Evolutionary conservation across 2,888 invertebrate species (phyloP).

Genomic region (Hirtodrosophila cameraria): DNA sequence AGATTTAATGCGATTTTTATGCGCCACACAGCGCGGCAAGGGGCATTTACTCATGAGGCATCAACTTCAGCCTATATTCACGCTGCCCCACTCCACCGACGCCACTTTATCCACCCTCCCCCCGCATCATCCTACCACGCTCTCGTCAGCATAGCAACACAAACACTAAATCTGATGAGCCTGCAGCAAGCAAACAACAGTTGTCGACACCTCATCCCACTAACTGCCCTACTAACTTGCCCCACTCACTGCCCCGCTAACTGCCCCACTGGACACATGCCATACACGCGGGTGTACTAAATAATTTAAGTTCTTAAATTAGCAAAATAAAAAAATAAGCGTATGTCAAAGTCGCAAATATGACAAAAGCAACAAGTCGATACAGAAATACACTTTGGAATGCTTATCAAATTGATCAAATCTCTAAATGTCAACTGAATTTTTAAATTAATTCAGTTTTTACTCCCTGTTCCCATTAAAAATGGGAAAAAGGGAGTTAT

Average conservation of each 20-base stretch:
- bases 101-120: background rate
- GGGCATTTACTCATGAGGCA: background rate
- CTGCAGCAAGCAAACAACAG: conserved; percentile 13
- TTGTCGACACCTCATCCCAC: background rate
- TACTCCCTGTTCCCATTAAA: no score
- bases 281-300: conserved; percentile 39
- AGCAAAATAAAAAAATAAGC: background rate
- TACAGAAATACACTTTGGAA: background rate
- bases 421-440: no score
- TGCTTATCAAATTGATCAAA: no score
- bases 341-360: no score
- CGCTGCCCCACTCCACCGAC: background rate
- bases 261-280: background rate
- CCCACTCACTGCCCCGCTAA: conserved; percentile 11
- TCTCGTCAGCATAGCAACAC: conserved; percentile 5
- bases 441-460: no score
- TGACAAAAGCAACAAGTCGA: background rate
- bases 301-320: conserved; percentile 40
- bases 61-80: conserved; percentile 4
- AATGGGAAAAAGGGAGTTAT: no score
- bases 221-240: background rate
- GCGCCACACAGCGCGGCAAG: conserved; percentile 24
- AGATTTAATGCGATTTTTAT: conserved; percentile 57
- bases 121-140: background rate
- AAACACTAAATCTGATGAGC: conserved; percentile 34